Evolutionary conservation across 53 echinoderm and acorn worm species (phyloP).

Genomic region (Antedon mediterranea): DNA sequence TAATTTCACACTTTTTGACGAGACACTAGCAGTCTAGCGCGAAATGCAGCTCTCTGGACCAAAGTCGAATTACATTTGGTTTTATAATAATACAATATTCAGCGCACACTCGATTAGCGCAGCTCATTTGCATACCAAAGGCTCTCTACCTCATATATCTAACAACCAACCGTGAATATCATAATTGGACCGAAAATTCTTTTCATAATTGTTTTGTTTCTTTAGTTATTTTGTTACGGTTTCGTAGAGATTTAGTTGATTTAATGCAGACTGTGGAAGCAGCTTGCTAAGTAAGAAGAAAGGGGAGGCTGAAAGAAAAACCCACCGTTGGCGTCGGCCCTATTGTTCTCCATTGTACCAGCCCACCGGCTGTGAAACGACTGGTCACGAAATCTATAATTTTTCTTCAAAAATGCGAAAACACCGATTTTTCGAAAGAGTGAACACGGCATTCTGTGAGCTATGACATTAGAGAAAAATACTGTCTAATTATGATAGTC

Average conservation of each 20-base stretch:
- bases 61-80: background rate
- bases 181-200: conserved; percentile 1
- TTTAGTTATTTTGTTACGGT: conserved; percentile 1
- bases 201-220: conserved; percentile 1
- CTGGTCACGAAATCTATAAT: conserved; percentile 1
- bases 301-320: background rate
- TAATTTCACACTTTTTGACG: background rate
- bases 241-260: conserved; percentile 1
- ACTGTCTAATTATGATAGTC: background rate
- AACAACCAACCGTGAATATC: background rate
- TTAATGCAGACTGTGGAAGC: background rate
- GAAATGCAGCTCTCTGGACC: background rate
- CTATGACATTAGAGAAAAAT: background rate
- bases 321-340: background rate
- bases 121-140: conserved; percentile 1
- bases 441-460: background rate
- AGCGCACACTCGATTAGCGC: background rate
- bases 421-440: background rate
- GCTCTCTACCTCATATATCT: background rate
- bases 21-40: background rate
- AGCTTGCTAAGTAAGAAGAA: conserved; percentile 1
- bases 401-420: background rate
- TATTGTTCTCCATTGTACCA: background rate
- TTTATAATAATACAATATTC: background rate
- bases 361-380: background rate